Conservation (phyloP, 2,888 invertebrate genomes). For the Agrochola macilenta region DNA sequence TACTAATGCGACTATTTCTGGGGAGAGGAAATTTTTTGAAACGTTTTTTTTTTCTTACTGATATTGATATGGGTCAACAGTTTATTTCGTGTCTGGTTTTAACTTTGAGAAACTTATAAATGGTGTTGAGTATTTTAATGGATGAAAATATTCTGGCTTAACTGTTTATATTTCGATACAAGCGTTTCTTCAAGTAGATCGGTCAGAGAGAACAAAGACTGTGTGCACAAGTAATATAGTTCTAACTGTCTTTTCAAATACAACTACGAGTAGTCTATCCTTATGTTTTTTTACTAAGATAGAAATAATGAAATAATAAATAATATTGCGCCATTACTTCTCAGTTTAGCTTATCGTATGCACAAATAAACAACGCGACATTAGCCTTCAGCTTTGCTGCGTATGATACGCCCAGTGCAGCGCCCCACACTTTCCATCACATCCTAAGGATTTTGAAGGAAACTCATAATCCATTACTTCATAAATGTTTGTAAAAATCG, state of each 20-base stretch:
- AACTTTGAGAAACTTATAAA: background rate
- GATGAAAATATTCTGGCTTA: background rate
- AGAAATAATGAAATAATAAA: no score
- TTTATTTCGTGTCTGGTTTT: background rate
- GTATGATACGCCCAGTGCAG: no score
- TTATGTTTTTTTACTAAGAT: background rate
- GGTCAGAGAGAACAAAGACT: background rate
- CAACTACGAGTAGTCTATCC: background rate
- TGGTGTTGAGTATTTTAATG: no score
- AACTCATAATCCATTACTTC: no score
- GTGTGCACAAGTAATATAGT: background rate
- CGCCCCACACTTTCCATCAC: no score
- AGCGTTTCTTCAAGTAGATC: background rate
- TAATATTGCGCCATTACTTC: no score
- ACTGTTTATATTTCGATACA: background rate
- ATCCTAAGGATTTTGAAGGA: no score
- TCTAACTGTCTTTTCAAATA: conserved; percentile 10
- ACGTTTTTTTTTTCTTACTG: conserved; percentile 20
- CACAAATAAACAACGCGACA: no score
- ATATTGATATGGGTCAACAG: conserved; percentile 26
- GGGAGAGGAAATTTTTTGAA: background rate
- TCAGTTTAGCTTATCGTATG: no score
- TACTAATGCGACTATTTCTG: conserved; percentile 23
- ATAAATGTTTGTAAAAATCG: no score
- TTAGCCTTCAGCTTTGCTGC: no score